Percentiles rank a stretch among this genome's conserved stretches.
Evolutionary conservation across 2,113 vertebrate genomes (phyloP).

Genomic region (Caloenas nicobarica): DNA sequence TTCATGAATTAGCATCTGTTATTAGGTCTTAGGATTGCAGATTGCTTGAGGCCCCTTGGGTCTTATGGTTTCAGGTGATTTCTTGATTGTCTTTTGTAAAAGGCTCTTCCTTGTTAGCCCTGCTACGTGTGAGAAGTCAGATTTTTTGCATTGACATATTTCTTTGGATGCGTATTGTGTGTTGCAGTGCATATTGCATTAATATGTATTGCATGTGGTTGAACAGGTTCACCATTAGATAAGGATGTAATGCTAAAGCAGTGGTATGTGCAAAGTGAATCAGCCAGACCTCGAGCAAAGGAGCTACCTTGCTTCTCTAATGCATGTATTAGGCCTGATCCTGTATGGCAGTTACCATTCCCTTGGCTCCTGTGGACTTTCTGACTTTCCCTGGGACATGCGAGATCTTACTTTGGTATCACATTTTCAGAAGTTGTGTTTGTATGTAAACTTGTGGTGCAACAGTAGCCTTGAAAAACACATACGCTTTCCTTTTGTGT

Average conservation of each 20-base stretch:
- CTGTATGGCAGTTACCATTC: constrained; percentile 3
- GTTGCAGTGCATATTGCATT: constrained; percentile 69
- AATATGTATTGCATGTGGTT: constrained; percentile 71
- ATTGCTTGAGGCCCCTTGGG: neutral
- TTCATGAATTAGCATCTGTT: constrained; percentile 43
- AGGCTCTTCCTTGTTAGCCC: constrained; percentile 39
- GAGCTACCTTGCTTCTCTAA: constrained; percentile 72
- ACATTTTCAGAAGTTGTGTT: constrained; percentile 38
- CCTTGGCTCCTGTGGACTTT: constrained; percentile 40
- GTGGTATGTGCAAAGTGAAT: constrained; percentile 65
- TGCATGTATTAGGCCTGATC: constrained; percentile 57
- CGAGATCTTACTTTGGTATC: neutral
- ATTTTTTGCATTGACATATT: constrained; percentile 54
- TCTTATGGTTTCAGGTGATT: constrained; percentile 38
- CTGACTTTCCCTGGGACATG: constrained; percentile 18
- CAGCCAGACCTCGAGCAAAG: constrained; percentile 52
- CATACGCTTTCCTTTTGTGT: constrained; percentile 36
- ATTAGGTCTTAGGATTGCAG: neutral
- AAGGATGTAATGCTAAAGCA: constrained; percentile 66
- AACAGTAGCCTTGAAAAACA: constrained; percentile 42
- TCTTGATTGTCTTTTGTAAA: constrained; percentile 53
- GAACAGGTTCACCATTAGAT: constrained; percentile 58
- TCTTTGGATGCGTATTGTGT: constrained; percentile 53
- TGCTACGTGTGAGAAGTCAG: constrained; percentile 40
- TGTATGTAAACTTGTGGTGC: constrained; percentile 31